These are phyloP conservation scores for Phylloscopus whistleri DNA, from an alignment of 2,113 vertebrate genomes.

Conservation along the genomic window DNA sequence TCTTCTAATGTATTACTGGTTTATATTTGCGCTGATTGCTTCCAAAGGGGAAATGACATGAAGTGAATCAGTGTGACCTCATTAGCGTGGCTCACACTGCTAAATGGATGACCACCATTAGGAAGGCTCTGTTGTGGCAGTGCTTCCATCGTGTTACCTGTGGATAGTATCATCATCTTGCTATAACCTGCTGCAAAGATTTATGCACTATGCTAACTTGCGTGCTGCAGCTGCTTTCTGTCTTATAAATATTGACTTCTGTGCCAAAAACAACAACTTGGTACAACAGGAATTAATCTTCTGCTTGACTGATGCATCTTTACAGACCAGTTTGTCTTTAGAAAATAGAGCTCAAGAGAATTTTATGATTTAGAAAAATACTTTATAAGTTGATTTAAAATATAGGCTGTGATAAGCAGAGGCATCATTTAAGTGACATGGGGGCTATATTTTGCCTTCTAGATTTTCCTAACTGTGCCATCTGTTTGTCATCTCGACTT, in stretches of 20 bases:
- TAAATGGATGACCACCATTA: conserved; percentile 63
- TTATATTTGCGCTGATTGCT: conserved; percentile 54
- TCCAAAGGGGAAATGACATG: conserved; percentile 55
- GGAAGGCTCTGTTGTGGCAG: conserved; percentile 44
- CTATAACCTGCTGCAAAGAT: conserved; percentile 52
- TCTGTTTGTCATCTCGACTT: conserved; percentile 19
- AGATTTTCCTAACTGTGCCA: conserved; percentile 42
- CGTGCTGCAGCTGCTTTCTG: conserved; percentile 36
- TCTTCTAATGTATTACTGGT: conserved; percentile 63
- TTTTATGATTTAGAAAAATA: conserved; percentile 62
- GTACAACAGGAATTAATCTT: conserved; percentile 63
- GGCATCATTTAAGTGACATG: conserved; percentile 33
- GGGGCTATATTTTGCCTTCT: conserved; percentile 50
- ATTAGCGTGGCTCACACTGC: conserved; percentile 64
- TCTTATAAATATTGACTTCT: conserved; percentile 61
- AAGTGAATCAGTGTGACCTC: conserved; percentile 63
- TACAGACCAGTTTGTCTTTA: conserved; percentile 58
- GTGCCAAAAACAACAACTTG: conserved; percentile 47
- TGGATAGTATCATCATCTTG: conserved; percentile 43
- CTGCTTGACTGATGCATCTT: conserved; percentile 55
- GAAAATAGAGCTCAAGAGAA: conserved; percentile 56
- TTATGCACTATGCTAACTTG: conserved; percentile 56
- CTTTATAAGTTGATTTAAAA: conserved; percentile 52
- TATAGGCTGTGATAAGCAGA: conserved; percentile 35
- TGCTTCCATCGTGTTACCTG: conserved; percentile 52